These are phyloP conservation scores for Centroberyx gerrardi DNA, from an alignment of 2,797 vertebrate species.

Conservation along the genomic window DNA sequence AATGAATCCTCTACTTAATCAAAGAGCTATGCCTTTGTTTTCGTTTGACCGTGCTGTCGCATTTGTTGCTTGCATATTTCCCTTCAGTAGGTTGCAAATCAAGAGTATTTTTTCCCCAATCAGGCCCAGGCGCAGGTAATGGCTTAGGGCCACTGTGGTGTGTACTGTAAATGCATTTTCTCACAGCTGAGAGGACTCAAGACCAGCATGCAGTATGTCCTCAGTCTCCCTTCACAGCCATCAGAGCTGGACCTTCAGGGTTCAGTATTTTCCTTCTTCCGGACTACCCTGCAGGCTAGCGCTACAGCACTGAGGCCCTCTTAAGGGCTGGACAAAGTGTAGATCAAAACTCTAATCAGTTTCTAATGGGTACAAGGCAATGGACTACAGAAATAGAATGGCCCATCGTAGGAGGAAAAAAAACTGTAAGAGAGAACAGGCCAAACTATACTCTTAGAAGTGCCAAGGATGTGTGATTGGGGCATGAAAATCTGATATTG, in stretches of 20 bases:
- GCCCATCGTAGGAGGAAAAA: neutral
- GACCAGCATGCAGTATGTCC: conserved; percentile 36
- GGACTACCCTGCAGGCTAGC: conserved; percentile 45
- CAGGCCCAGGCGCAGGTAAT: conserved; percentile 11
- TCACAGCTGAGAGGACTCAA: conserved; percentile 38
- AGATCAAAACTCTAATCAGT: conserved; percentile 57
- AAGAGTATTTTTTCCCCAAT: conserved; percentile 35
- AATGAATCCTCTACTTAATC: conserved; percentile 79
- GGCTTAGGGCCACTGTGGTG: conserved; percentile 10
- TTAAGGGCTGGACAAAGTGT: conserved; percentile 59
- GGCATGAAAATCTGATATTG: neutral
- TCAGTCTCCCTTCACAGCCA: conserved; percentile 62
- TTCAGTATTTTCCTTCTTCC: conserved; percentile 80
- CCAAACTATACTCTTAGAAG: neutral
- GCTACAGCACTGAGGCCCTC: conserved; percentile 60
- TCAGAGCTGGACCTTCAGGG: conserved; percentile 69
- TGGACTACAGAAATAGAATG: conserved; percentile 32
- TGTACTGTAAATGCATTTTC: conserved; percentile 45
- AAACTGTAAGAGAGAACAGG: neutral
- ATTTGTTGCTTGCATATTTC: conserved; percentile 52
- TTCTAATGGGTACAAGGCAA: conserved; percentile 45
- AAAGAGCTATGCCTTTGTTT: conserved; percentile 66
- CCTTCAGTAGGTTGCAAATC: conserved; percentile 42
- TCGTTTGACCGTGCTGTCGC: conserved; percentile 28
- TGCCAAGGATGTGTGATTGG: no score